Conservation (phyloP, 2,113 vertebrate species). For the Motacilla alba region DNA sequence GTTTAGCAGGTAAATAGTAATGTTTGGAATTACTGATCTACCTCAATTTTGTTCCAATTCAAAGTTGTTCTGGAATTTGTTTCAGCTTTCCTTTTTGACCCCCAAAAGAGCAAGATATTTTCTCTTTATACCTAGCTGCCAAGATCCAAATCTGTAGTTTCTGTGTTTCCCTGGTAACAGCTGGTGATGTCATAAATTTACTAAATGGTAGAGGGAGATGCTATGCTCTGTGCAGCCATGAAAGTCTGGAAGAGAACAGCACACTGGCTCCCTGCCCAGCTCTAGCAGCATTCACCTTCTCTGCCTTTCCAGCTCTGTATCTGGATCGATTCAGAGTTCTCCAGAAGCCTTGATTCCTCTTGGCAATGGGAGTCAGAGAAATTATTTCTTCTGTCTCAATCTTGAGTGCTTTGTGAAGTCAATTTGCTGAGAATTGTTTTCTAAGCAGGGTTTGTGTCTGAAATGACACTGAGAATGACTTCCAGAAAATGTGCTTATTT, state of each 20-base stretch:
- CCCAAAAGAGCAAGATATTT: slow-evolving; percentile 8
- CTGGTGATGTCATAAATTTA: not conserved
- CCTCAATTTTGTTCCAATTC: not conserved
- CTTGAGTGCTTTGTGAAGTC: not conserved
- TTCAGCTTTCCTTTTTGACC: not conserved
- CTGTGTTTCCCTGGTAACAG: slow-evolving; percentile 49
- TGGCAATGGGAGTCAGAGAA: not conserved
- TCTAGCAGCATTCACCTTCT: not conserved
- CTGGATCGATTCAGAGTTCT: not conserved
- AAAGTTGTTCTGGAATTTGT: not conserved
- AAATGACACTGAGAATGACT: not conserved
- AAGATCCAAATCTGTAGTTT: slow-evolving; percentile 16
- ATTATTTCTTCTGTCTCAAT: not conserved
- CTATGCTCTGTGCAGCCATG: not conserved
- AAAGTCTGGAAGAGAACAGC: slow-evolving; percentile 13
- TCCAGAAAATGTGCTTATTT: not conserved
- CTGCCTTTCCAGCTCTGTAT: not conserved
- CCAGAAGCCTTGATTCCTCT: not conserved
- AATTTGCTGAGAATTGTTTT: not conserved
- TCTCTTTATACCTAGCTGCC: not conserved
- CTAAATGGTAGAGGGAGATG: not conserved
- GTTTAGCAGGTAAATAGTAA: not conserved
- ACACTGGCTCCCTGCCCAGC: not conserved
- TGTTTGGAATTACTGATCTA: not conserved
- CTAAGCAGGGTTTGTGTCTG: not conserved